These are phyloP conservation scores for Rhinopomastus cyanomelas DNA, from an alignment of 2,113 vertebrate genomes.

Conservation along the genomic window DNA sequence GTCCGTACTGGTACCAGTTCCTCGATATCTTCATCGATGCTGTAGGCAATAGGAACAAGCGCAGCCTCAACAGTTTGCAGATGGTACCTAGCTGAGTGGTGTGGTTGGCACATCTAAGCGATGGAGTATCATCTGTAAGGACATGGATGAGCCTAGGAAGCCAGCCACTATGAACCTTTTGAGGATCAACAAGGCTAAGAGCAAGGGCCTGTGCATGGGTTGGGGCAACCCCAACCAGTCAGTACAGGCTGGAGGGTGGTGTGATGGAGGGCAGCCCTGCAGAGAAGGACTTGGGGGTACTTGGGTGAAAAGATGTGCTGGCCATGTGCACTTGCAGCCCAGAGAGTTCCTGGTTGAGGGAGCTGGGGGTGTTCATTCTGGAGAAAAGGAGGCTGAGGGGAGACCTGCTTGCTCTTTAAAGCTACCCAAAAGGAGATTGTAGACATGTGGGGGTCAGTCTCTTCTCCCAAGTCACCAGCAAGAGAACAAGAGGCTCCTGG, in stretches of 20 bases:
- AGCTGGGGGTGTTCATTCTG: no score
- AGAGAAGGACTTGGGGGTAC: not conserved
- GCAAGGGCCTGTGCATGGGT: not conserved
- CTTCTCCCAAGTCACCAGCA: no score
- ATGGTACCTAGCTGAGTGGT: not conserved
- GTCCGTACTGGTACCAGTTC: not conserved
- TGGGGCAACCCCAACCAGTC: not conserved
- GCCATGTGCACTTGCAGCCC: not conserved
- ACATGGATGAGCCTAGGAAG: no score
- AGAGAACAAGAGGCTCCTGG: no score
- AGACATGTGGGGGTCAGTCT: no score
- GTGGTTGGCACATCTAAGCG: no score
- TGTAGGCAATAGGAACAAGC: not conserved
- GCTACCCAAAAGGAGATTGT: no score
- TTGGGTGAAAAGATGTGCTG: not conserved
- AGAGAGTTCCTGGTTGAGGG: no score
- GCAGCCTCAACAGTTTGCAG: not conserved
- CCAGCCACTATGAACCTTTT: not conserved
- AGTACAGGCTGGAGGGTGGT: not conserved
- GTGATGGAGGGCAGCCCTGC: not conserved
- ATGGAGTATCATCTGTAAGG: not conserved
- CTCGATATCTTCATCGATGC: not conserved
- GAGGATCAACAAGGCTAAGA: not conserved
- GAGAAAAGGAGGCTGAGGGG: no score
- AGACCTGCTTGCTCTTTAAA: no score